phyloP scores from a whole-genome alignment of 1,140 invertebrate genomes.

The Archivesica marissinica region DNA sequence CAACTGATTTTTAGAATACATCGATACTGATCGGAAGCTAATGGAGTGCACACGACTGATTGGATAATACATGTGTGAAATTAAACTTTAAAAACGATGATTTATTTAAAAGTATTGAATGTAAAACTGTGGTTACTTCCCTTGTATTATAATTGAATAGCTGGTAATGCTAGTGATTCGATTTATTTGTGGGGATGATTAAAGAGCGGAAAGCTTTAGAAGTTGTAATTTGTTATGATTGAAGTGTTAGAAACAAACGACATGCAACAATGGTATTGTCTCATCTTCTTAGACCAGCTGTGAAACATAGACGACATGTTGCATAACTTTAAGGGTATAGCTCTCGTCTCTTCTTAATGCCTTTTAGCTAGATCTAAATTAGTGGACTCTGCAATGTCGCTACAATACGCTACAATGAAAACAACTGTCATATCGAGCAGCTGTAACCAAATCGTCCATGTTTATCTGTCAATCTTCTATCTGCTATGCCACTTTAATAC shows the following conservation, averaged over 20 bases:
- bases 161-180: not conserved
- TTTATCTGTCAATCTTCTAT: conserved; percentile 61
- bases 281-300: conserved; percentile 47
- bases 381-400: conserved; percentile 19
- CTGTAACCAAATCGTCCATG: conserved; percentile 58
- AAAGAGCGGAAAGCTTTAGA: not conserved
- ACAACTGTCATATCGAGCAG: conserved; percentile 55
- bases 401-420: conserved; percentile 55
- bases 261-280: not conserved
- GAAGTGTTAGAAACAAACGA: conserved; percentile 52
- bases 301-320: conserved; percentile 26
- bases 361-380: conserved; percentile 39
- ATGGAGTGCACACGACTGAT: too few species aligned
- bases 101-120: too few species aligned
- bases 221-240: conserved; percentile 22
- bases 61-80: too few species aligned
- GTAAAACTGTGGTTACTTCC: conserved; percentile 5
- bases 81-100: too few species aligned
- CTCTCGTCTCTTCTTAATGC: not conserved
- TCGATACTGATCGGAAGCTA: too few species aligned
- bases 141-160: conserved; percentile 13
- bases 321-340: conserved; percentile 32
- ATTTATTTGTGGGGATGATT: not conserved
- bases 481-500: conserved; percentile 48
- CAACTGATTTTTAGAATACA: too few species aligned